Conservation (phyloP, 2,888 invertebrate genomes). For the Hemaris fuciformis region DNA sequence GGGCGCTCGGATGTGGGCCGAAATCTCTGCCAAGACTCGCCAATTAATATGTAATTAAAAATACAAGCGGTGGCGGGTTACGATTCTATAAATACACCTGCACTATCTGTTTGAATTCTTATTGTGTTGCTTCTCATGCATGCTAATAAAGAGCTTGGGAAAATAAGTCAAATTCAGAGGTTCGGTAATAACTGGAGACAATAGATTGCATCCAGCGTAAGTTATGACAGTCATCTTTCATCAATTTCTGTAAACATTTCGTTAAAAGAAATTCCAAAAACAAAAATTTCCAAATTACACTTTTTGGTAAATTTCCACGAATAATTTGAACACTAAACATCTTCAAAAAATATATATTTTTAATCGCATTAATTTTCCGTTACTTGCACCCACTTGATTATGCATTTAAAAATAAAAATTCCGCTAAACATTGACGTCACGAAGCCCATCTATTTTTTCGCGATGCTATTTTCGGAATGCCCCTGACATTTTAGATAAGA, state of each 20-base stretch:
- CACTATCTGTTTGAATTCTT: neutral
- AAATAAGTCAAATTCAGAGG: too few relatives aligned
- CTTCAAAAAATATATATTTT: neutral
- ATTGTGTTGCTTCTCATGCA: neutral
- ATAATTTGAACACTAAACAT: neutral
- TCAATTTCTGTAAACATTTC: too few relatives aligned
- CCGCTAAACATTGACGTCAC: too few relatives aligned
- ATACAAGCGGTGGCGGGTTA: neutral
- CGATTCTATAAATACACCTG: neutral
- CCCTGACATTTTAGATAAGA: neutral
- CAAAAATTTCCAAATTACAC: too few relatives aligned
- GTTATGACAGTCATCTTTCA: too few relatives aligned
- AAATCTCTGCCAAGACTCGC: neutral
- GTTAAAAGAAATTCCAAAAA: too few relatives aligned
- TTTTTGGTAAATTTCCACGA: too few relatives aligned
- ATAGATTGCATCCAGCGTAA: too few relatives aligned
- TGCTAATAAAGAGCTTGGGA: neutral
- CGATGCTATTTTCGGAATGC: neutral
- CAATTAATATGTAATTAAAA: constrained; percentile 8
- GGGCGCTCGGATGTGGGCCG: neutral
- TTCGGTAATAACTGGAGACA: too few relatives aligned
- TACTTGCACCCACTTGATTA: neutral
- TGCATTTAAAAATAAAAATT: too few relatives aligned
- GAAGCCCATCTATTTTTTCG: neutral
- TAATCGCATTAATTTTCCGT: neutral